phyloP scores from a whole-genome alignment of 2,888 invertebrate genomes.

The Rhingia rostrata region DNA sequence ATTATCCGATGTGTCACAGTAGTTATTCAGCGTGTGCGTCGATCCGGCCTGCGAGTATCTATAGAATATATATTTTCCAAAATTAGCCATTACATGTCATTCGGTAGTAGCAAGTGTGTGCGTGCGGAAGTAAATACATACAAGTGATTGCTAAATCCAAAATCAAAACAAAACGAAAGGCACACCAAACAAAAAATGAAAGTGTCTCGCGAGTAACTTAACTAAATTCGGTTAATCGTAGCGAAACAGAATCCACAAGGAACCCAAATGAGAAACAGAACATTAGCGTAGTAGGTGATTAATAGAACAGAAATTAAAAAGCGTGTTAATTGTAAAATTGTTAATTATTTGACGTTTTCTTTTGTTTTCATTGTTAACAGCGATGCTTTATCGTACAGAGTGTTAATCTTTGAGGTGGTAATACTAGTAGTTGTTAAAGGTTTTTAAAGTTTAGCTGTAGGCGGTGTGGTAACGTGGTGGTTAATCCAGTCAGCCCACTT shows the following conservation, averaged over 20 bases:
- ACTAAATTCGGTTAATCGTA: slow-evolving; percentile 30
- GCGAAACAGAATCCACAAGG: slow-evolving; percentile 18
- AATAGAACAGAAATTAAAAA: slow-evolving; percentile 72
- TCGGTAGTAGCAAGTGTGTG: neutral
- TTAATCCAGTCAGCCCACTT: slow-evolving; percentile 80
- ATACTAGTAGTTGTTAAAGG: slow-evolving; percentile 14
- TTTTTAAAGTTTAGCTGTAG: slow-evolving; percentile 9
- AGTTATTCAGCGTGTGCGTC: slow-evolving; percentile 91
- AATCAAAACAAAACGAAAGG: slow-evolving; percentile 4
- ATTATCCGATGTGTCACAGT: slow-evolving; percentile 94
- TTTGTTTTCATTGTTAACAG: slow-evolving; percentile 24
- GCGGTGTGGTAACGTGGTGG: slow-evolving; percentile 60
- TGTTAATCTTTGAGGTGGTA: slow-evolving; percentile 36
- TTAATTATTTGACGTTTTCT: slow-evolving; percentile 59
- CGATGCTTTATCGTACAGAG: slow-evolving; percentile 10
- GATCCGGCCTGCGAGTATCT: slow-evolving; percentile 90
- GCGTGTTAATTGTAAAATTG: slow-evolving; percentile 73
- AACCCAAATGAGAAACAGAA: slow-evolving; percentile 53
- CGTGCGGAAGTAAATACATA: slow-evolving; percentile 13
- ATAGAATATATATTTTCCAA: slow-evolving; percentile 52
- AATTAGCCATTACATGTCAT: neutral
- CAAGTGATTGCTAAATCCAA: slow-evolving; percentile 24
- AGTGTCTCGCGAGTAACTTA: slow-evolving; percentile 34
- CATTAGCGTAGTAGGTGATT: slow-evolving; percentile 57
- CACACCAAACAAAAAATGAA: slow-evolving; percentile 42